Evolutionary conservation across 1,140 invertebrate genomes (phyloP).

Genomic region (Heliconius hewitsoni): DNA sequence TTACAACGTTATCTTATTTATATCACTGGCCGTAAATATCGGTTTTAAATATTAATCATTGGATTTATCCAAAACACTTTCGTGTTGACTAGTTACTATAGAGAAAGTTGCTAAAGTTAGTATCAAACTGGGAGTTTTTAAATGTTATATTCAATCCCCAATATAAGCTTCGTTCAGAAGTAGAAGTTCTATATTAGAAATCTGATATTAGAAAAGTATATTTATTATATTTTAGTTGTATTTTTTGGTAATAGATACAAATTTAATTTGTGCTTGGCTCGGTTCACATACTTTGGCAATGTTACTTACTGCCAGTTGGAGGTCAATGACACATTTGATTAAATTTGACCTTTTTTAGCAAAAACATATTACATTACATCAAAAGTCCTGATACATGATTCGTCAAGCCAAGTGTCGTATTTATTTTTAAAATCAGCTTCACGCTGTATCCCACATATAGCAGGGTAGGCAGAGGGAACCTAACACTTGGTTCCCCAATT

Average conservation of each 20-base stretch:
- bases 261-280: background rate
- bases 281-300: background rate
- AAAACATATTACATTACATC: background rate
- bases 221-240: background rate
- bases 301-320: background rate
- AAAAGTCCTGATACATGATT: background rate
- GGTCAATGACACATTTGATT: background rate
- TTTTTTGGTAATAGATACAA: background rate
- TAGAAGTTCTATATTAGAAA: background rate
- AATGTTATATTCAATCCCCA: background rate
- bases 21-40: slow-evolving; percentile 20
- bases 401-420: background rate
- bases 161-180: no score
- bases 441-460: no score
- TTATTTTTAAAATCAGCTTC: background rate
- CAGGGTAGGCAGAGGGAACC: no score
- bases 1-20: background rate
- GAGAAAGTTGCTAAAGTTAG: background rate
- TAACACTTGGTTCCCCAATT: no score
- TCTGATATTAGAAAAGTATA: background rate
- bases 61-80: slow-evolving; percentile 6
- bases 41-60: slow-evolving; percentile 10
- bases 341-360: background rate
- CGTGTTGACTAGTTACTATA: slow-evolving; percentile 19
- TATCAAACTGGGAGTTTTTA: background rate